phyloP scores from a whole-genome alignment of 2,888 invertebrate genomes.

The Fragum fragum region DNA sequence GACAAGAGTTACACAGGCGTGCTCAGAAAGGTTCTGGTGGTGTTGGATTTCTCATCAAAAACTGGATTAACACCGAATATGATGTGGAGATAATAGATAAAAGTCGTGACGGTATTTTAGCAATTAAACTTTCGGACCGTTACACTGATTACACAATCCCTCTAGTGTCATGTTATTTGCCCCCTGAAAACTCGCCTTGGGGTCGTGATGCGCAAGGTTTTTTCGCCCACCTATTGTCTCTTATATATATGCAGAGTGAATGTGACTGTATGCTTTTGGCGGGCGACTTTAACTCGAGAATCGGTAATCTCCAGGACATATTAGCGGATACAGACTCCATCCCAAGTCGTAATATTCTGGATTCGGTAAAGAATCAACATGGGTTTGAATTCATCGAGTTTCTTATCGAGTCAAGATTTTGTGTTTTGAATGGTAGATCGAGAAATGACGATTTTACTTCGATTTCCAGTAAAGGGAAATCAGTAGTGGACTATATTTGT shows the following conservation, averaged over 20 bases:
- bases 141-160: neutral
- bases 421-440: no score
- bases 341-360: constrained; percentile 20
- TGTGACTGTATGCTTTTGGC: constrained; percentile 35
- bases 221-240: constrained; percentile 31
- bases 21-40: constrained; percentile 49
- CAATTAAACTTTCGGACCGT: constrained; percentile 17
- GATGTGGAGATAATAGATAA: constrained; percentile 35
- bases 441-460: no score
- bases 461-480: no score
- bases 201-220: constrained; percentile 42
- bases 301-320: constrained; percentile 38
- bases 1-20: constrained; percentile 31
- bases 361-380: constrained; percentile 35
- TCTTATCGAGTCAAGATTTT: constrained; percentile 21
- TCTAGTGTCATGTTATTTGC: neutral
- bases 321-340: constrained; percentile 33
- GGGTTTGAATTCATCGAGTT: constrained; percentile 41
- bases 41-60: constrained; percentile 43
- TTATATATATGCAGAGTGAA: constrained; percentile 41
- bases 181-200: constrained; percentile 15
- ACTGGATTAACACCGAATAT: constrained; percentile 12
- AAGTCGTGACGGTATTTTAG: constrained; percentile 40
- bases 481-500: no score
- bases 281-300: constrained; percentile 43